Evolutionary conservation across 2,113 vertebrate species (phyloP), one percentile per base, ranked within the genome.

Genomic region (Pygoscelis adeliae): DNA sequence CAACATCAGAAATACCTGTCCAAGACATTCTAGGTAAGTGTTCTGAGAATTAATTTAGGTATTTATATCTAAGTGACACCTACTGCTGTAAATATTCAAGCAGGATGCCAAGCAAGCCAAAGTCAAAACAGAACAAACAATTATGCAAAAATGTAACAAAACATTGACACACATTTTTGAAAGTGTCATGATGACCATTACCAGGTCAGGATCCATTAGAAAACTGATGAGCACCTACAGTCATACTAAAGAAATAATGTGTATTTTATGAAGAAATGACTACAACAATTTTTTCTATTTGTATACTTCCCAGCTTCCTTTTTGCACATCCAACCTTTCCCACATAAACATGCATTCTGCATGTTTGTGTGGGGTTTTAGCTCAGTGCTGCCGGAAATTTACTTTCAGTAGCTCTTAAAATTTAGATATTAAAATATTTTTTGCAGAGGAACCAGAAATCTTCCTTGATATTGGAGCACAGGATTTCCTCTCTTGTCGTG

Each of bases 21-120:
- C 98, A 99, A 71, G 99, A 99, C 94, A 98, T 99, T 95, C 98
- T 99, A 95, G 99, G 99, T 99, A 98, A 98, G 97, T 63, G 40
- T 93, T 83, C 36, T 59, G 18, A 40, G 44, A 47, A 52, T 34
- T 86, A 15, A 62, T 85, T 71, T 86, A 32, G 17, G 2, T 67
- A 56, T 77, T 95, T 89, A 7, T 47, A 56, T 47, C 40, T 76
- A 83, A 79, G 72, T 76, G 12, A 8, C 22, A 18, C n/a, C 47
- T 52, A 59, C 19, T 76, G 15, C 21, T 74, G 20, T 55, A 22
- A 73, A 40, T 56, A 38, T 70, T 94, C 52, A 77, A 77, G 58
- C 36, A 42, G 10, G 6, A 62, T 58, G 11, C 9, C 42, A 74
- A 82, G 27, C 12, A 86, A 83, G 21, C 8, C 38, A 49, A 80